phyloP scores from a whole-genome alignment of 2,888 invertebrate genomes.

The Andrena marginata region DNA sequence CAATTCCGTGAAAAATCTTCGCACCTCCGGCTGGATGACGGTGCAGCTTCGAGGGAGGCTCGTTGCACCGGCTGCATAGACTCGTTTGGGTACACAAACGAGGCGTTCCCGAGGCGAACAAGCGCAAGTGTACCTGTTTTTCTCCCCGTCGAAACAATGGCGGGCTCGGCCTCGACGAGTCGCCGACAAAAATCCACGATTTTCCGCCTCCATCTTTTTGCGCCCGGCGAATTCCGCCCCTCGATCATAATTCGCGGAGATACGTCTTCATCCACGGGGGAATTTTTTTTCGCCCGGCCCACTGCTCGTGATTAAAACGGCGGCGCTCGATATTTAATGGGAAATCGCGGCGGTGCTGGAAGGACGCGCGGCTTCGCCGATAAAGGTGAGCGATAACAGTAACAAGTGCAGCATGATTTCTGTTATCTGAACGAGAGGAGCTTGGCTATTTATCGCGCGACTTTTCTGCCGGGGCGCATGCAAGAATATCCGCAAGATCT shows the following conservation, averaged over 20 bases:
- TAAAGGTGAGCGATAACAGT: no score
- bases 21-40: slow-evolving; percentile 72
- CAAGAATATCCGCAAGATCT: slow-evolving; percentile 30
- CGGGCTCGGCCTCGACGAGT: slow-evolving; percentile 43
- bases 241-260: slow-evolving; percentile 14
- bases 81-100: slow-evolving; percentile 59
- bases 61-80: slow-evolving; percentile 51
- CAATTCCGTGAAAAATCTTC: slow-evolving; percentile 81
- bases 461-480: not conserved
- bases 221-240: slow-evolving; percentile 1
- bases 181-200: slow-evolving; percentile 67
- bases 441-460: not conserved
- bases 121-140: slow-evolving; percentile 38
- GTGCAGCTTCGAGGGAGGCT: slow-evolving; percentile 50
- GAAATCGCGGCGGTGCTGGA: not conserved
- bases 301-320: slow-evolving; percentile 8
- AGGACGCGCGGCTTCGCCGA: no score
- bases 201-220: slow-evolving; percentile 61
- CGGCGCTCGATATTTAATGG: not conserved
- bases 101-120: slow-evolving; percentile 42
- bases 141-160: slow-evolving; percentile 58
- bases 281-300: not conserved
- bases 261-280: slow-evolving; percentile 32
- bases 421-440: no score
- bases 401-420: no score